Conservation (phyloP, 1,140 invertebrate species). For the Magallana angulata region DNA sequence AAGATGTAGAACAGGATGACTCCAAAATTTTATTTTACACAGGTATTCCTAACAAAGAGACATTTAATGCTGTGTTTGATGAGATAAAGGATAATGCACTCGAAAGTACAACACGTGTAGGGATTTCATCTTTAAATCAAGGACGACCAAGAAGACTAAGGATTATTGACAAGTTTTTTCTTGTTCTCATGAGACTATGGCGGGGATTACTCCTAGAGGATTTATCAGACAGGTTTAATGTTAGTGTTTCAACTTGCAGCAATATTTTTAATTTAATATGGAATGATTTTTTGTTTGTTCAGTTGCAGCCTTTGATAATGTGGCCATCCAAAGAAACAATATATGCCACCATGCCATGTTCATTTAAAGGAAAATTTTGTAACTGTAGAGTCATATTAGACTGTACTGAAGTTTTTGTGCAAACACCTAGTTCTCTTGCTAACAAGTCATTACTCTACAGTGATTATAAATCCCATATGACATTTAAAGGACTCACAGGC, state of each 20-base stretch:
- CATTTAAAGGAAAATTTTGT: conserved; percentile 55
- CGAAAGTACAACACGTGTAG: too few relatives aligned
- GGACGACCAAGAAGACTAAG: too few relatives aligned
- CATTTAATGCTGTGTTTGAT: conserved; percentile 54
- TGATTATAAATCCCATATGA: conserved; percentile 28
- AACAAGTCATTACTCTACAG: conserved; percentile 7
- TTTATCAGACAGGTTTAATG: too few relatives aligned
- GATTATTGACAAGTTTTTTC: too few relatives aligned
- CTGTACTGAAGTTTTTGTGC: conserved; percentile 16
- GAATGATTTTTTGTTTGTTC: background rate
- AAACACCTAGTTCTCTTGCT: background rate
- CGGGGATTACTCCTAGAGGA: too few relatives aligned
- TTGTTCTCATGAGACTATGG: too few relatives aligned
- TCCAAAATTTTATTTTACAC: conserved; percentile 57
- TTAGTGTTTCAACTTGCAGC: too few relatives aligned
- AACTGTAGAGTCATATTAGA: conserved; percentile 54
- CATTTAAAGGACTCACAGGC: background rate
- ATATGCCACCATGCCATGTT: background rate
- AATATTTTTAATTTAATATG: too few relatives aligned
- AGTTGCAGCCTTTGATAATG: background rate
- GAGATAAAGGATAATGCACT: conserved; percentile 40
- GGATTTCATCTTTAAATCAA: too few relatives aligned
- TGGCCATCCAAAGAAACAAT: background rate
- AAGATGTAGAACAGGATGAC: conserved; percentile 49
- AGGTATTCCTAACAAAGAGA: conserved; percentile 50